Base-by-base conservation (phyloP, 2,888 invertebrate species). In the Clepsis dumicolana region DNA sequence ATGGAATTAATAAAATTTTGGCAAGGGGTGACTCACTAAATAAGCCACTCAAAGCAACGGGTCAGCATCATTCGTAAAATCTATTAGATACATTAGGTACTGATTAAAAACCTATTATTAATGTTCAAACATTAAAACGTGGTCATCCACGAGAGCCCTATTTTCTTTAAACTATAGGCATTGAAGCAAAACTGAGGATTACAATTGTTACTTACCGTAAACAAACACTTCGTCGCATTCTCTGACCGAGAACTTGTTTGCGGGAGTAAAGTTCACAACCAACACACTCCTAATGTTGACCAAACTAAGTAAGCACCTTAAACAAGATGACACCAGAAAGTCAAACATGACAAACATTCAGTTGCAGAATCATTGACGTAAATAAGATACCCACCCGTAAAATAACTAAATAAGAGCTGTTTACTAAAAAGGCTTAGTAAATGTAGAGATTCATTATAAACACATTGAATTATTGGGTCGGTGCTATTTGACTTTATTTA, bases 231-330 rank as follows among this genome's bases (percentile, higher is more conserved):
- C 14, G 38, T 38, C 38, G n/a, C 38, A 38, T 38, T 44, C 41
- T 16, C 16, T 18, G 16, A 44, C 41, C 48, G 21, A 21, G 21
- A 10, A 21, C 48, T 48, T 25, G 25, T 52, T 52, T 25, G 52
- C 52, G 25, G 3, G 25, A n/a, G n/a, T n/a, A 52, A 52, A 25
- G 52, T 52, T 52, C 52, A 52, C 25, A n/a, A 25, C 16, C 54
- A 25, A 54, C 29, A 54, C 29, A 54, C 48, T 48, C 4, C 21
- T 25, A 29, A 54, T 54, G n/a, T 54, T 54, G 53, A 54, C 53
- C 16, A 10, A 16, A 29, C 27, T 29, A 16, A 54, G 29, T 54
- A 29, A 54, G 53, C 53, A 29, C 16, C 53, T 29, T 24, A 14
- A 27, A 54, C 29, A 52, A 25, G 52, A 52, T 52, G 25, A 52